Evolutionary conservation across 2,113 vertebrate species (phyloP).

Genomic region (Chaetorhynchus papuensis): DNA sequence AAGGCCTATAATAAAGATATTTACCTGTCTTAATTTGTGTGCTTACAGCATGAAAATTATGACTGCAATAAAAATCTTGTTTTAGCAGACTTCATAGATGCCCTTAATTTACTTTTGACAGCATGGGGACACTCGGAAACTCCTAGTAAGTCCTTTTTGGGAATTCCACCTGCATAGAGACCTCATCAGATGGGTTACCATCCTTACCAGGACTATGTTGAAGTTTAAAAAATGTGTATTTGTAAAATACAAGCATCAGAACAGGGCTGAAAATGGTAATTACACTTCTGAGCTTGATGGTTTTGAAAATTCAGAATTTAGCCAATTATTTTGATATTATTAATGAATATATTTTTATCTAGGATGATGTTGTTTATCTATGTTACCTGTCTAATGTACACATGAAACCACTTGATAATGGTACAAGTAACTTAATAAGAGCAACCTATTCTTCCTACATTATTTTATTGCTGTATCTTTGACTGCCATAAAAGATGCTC

Average conservation of each 20-base stretch:
- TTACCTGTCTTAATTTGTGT: not conserved
- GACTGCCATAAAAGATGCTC: not conserved
- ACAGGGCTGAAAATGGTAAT: not conserved
- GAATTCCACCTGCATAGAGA: not conserved
- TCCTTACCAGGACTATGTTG: not conserved
- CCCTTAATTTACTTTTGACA: not conserved
- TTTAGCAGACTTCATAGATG: not conserved
- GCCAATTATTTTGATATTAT: not conserved
- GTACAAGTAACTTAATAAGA: not conserved
- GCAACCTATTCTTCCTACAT: not conserved
- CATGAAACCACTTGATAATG: not conserved
- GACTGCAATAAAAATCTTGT: not conserved
- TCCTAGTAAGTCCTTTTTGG: not conserved
- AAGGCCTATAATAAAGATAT: not conserved
- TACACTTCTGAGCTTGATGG: not conserved
- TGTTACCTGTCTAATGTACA: not conserved
- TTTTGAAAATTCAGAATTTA: not conserved
- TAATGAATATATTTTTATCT: not conserved
- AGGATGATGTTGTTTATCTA: not conserved
- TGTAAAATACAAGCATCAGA: not conserved
- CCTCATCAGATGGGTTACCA: not conserved
- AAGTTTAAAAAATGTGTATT: not conserved
- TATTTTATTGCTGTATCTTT: conserved; percentile 13
- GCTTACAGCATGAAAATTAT: not conserved
- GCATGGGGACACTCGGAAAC: not conserved